Evolutionary conservation across 2,113 vertebrate species (phyloP), one percentile per base, ranked within the genome.

Genomic region (Rhinolophus sinicus): DNA sequence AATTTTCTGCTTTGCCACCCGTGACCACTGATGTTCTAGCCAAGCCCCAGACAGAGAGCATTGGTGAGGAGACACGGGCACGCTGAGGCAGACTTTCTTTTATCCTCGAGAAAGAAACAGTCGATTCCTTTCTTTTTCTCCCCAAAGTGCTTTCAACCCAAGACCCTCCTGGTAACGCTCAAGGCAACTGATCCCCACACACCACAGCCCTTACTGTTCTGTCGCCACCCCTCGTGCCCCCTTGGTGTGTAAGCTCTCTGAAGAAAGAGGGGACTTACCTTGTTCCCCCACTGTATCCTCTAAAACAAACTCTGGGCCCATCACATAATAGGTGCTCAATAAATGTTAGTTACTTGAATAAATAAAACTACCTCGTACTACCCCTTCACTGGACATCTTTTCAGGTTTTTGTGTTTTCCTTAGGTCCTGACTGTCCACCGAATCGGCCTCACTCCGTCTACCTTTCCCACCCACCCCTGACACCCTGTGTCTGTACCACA

Each of bases 191-290:
- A 22, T 44, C 0, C 0, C 6, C 86, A 18, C 15, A 13, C 6
- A 19, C 40, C 15, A 6, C 9, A 44, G 10, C 38, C 69, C 10
- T 78, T 14, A 50, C 0, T 0, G 0, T 50, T 6, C 30, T 2
- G 12, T 44, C n/a, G n/a, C 64, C 44, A 60, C 6, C 0, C 11
- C 18, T 88, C 6, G 30, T 44, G 21, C 15, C 8, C 21, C 14
- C 30, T 9, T 40, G 1, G 2, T 58, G 44, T 24, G 9, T 16
- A 72, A 56, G 9, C 8, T 35, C 8, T 88, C 56, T 44, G 44
- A 70, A 77, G 30, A 76, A 83, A 69, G 19, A 24, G 8, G 33
- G 35, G 21, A 2, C 5, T 16, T 4, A 8, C 28, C 38, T 67
- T 50, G 21, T 21, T 47, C 19, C 6, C 6, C 69, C 15, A 13